These are phyloP conservation scores for Numida meleagris DNA, from an alignment of 2,113 vertebrate genomes.

Conservation along the genomic window DNA sequence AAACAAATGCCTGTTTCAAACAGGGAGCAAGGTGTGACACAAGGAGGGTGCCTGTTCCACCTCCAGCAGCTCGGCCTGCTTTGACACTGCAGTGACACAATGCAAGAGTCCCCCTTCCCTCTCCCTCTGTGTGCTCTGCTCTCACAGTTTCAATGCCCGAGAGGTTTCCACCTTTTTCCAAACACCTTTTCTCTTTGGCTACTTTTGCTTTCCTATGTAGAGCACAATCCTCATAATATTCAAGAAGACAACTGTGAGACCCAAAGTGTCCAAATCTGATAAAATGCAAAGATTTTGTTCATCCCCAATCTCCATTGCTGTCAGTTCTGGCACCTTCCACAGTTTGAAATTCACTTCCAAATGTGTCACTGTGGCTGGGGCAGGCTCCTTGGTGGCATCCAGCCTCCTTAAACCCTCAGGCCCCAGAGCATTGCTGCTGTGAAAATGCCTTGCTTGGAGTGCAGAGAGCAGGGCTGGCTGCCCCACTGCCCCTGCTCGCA, in stretches of 20 bases:
- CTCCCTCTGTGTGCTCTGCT: neutral
- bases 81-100: neutral
- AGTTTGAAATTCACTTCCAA: neutral
- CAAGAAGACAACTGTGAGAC: conserved; percentile 26
- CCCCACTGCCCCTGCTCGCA: neutral
- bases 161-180: neutral
- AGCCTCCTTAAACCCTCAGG: neutral
- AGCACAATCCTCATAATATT: neutral
- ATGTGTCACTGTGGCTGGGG: neutral
- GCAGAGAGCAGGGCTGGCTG: neutral
- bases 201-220: neutral
- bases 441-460: neutral
- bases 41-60: neutral
- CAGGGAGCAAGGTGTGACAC: neutral
- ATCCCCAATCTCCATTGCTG: conserved; percentile 9
- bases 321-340: neutral
- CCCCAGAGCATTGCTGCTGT: neutral
- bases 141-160: neutral
- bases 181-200: neutral
- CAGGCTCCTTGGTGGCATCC: neutral
- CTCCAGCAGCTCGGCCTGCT: neutral
- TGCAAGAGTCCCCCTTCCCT: neutral
- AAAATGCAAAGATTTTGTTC: neutral
- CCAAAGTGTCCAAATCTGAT: neutral
- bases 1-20: neutral